Base-by-base conservation (phyloP, 2,888 invertebrate genomes). In the Hydroisotoma schaefferi region DNA sequence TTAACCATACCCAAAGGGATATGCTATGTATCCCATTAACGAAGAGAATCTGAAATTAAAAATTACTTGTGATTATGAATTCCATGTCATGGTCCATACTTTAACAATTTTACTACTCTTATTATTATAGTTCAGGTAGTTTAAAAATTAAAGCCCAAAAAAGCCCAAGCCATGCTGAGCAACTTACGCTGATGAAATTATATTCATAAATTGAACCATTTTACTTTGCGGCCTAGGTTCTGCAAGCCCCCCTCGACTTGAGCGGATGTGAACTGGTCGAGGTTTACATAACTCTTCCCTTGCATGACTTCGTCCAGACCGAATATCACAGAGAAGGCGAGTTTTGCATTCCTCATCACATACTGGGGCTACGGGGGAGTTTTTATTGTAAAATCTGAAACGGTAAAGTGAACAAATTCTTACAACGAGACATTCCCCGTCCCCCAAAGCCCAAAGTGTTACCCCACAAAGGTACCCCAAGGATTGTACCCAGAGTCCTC, bases 291-390 rank as follows among this genome's bases (percentile, higher is more conserved):
- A 56, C 44, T 85, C 73, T 84, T 86, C 63, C 87, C 87, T 76
- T 90, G 92, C 60, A 91, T 83, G 57, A 85, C 85, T 74, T 87
- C 87, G 3, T 90, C 92, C 93, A 18, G 91, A 91, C 56, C 89
- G 84, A 57, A 90, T 82, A 78, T 92, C 92, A 76, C 93, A 94
- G 37, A 93, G 80, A 74, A 91, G 81, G 46, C 90, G 83, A 77
- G 90, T 91, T 65, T 87, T 87, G 74, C 93, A 94, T 71, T 89
- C 89, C 6, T 86, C 85, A 77, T 90, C 88, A 76, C 93, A 94
- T 0, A 80, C 76, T 10, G 90, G 87, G 40, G 88, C 83, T 0
- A 87, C 87, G 0, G 91, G 90, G 59, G 91, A 91, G 75, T 88
- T 90, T 78, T 92, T 92, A 83, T 90, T 90, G 76, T 92, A 92